Base-by-base conservation (phyloP, 1,140 invertebrate species). In the Branchinecta lindahli region DNA sequence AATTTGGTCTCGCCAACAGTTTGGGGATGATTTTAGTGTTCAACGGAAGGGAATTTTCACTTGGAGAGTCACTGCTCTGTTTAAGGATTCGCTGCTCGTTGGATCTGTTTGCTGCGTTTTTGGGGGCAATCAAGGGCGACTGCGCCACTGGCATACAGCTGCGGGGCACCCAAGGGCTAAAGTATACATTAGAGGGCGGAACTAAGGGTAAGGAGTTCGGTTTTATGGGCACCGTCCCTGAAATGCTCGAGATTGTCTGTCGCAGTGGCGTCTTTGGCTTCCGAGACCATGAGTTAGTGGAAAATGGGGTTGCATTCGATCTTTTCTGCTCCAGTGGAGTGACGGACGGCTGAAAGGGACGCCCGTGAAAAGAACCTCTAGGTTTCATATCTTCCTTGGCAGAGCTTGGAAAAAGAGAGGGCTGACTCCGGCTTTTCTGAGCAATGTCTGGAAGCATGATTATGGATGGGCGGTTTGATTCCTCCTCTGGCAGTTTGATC, bases 11-110 rank as follows among this genome's bases (percentile, higher is more conserved):
- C 8, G 82, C 84, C 73, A 87, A 76, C 74, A 87, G 88, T 77
- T 90, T 92, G 2, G 88, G 87, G 70, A 92, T 90, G 70, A 89
- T 88, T 78, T 91, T 92, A 8, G 89, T 87, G 75, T 90, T 91
- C 0, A 92, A 80, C 10, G 91, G 88, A 73, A 90, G 87, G 73
- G 89, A 83, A 47, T 90, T 86, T 75, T 92, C 90, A 18, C 88
- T 74, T 70, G 75, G 75, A 73, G 9, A 70, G 46, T 44, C 73
- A 66, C n/a, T 73, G 66, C 70, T 66, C 20, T 45, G 68, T 74
- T 69, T 67, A 72, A 45, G 52, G 73, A 69, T 61, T 12, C 12
- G 52, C 6, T 15, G 12, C 18, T 15, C 12, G 12, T 5, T 33
- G 33, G 52, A 20, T 20, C 18, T 1, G 52, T 61, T 61, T 61